These are phyloP conservation scores for Ceuthmochares aereus DNA, from an alignment of 2,113 vertebrate genomes.

Conservation along the genomic window DNA sequence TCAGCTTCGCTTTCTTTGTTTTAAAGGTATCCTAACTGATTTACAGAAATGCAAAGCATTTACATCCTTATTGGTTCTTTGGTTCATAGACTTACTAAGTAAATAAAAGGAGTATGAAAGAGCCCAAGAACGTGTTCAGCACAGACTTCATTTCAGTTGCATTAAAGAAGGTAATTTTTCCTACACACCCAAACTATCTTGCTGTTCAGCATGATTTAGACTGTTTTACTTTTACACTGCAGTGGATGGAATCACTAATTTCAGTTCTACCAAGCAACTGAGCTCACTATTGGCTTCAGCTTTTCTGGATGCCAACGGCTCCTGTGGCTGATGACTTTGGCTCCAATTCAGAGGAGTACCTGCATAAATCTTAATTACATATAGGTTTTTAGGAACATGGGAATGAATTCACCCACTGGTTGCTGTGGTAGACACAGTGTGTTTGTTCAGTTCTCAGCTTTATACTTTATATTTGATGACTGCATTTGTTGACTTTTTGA, in stretches of 20 bases:
- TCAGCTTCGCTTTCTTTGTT: neutral
- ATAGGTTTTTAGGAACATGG: neutral
- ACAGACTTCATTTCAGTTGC: neutral
- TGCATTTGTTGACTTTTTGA: neutral
- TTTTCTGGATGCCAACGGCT: constrained; percentile 23
- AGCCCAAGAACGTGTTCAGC: neutral
- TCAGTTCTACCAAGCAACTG: constrained; percentile 40
- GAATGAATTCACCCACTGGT: neutral
- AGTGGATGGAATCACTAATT: constrained; percentile 36
- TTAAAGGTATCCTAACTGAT: neutral
- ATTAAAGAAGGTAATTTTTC: neutral
- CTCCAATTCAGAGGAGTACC: constrained; percentile 40
- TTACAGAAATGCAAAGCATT: neutral
- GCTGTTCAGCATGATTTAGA: constrained; percentile 36
- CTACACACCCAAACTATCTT: neutral
- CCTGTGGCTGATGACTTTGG: constrained; percentile 54
- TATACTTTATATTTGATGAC: neutral
- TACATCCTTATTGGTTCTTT: neutral
- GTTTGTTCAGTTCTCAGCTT: neutral
- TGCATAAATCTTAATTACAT: constrained; percentile 62
- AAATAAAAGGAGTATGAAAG: neutral
- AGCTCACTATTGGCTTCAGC: constrained; percentile 50
- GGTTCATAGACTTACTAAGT: neutral
- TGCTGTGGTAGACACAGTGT: neutral
- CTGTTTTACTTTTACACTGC: constrained; percentile 36